Evolutionary conservation across 2,888 invertebrate species (phyloP).

Genomic region (Nemapogon koenigi): DNA sequence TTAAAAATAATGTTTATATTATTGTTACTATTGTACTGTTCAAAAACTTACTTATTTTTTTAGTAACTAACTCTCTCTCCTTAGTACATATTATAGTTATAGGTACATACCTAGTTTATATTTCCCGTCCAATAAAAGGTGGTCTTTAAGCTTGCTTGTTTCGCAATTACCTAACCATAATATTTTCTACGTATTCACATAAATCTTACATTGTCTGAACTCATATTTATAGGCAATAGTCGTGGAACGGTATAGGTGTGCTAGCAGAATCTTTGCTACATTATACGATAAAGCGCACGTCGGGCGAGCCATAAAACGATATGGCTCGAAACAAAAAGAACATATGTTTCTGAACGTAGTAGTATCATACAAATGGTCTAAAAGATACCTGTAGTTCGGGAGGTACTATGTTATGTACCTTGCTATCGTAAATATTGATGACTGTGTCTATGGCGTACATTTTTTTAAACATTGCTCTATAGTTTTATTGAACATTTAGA

Average conservation of each 20-base stretch:
- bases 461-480: too few species aligned
- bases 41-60: neutral
- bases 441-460: too few species aligned
- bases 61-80: too few species aligned
- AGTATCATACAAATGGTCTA: too few species aligned
- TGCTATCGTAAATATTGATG: too few species aligned
- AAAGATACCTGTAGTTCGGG: too few species aligned
- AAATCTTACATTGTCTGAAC: constrained; percentile 5
- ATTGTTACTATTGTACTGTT: neutral
- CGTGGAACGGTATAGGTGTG: constrained; percentile 3
- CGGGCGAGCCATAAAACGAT: constrained; percentile 1
- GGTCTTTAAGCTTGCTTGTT: too few species aligned
- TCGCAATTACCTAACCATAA: constrained; percentile 4
- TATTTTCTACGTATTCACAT: neutral
- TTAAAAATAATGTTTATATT: neutral
- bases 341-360: constrained; percentile 4
- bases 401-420: too few species aligned
- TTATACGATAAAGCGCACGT: constrained; percentile 5
- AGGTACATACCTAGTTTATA: too few species aligned
- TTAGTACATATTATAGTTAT: too few species aligned
- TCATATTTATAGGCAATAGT: constrained; percentile 7
- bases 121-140: too few species aligned
- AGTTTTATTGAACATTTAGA: too few species aligned
- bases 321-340: constrained; percentile 6
- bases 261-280: constrained; percentile 7